phyloP scores from a whole-genome alignment of 2,888 invertebrate species.

The Cantharis lateralis region DNA sequence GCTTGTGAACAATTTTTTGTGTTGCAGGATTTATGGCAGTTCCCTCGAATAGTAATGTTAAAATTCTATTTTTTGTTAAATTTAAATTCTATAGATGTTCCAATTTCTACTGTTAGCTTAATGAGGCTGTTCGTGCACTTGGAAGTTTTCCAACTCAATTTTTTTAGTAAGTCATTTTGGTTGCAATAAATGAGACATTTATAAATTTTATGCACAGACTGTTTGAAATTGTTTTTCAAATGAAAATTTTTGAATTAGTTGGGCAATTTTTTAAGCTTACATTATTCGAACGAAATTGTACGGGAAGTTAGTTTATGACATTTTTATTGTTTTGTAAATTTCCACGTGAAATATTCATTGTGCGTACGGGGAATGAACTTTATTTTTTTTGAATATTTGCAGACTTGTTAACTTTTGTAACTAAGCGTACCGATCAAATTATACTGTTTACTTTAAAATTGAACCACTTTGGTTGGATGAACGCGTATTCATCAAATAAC shows the following conservation, averaged over 20 bases:
- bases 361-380: neutral
- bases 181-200: neutral
- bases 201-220: neutral
- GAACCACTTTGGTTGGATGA: neutral
- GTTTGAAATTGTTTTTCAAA: neutral
- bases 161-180: neutral
- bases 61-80: neutral
- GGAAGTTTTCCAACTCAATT: neutral
- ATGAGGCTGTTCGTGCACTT: neutral
- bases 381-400: neutral
- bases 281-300: neutral
- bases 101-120: neutral
- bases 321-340: slow-evolving; percentile 1
- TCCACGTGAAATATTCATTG: neutral
- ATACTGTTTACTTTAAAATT: neutral
- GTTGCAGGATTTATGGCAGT: neutral
- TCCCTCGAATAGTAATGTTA: neutral
- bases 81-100: neutral
- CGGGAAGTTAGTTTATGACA: neutral
- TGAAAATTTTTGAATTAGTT: neutral
- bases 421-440: neutral
- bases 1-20: neutral
- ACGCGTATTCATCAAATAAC: neutral
- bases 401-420: neutral
- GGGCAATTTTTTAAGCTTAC: neutral